A percentile compares a stretch with the other conserved stretches of the same genome.
phyloP scores from a whole-genome alignment of 1,140 invertebrate species.

The Rhopalosiphum padi region DNA sequence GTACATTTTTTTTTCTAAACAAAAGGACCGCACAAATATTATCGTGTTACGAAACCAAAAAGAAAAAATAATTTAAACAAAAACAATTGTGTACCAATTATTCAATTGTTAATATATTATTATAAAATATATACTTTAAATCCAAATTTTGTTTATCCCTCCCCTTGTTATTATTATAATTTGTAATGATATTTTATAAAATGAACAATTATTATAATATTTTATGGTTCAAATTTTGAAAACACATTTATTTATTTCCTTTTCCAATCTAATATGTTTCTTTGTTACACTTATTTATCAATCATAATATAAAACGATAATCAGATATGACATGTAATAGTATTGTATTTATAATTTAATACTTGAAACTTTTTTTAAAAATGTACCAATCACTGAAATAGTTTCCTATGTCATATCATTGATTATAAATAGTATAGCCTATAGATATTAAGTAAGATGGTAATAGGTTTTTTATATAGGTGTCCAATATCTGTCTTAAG shows the following conservation, averaged over 20 bases:
- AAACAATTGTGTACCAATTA: constrained; percentile 28
- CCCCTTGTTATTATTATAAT: constrained; percentile 53
- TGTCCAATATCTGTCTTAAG: no score
- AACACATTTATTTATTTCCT: background rate
- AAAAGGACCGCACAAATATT: constrained; percentile 44
- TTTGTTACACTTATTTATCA: background rate
- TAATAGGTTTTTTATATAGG: background rate
- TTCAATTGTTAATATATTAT: constrained; percentile 37
- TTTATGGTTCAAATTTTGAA: constrained; percentile 50
- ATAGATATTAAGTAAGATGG: background rate
- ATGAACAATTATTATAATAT: constrained; percentile 53
- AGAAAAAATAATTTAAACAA: constrained; percentile 7
- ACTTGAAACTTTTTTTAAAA: background rate
- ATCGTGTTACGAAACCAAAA: constrained; percentile 38
- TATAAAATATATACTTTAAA: constrained; percentile 27
- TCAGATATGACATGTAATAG: background rate
- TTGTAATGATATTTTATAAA: constrained; percentile 56
- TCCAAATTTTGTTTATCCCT: constrained; percentile 50
- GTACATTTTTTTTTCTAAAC: constrained; percentile 24
- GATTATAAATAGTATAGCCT: background rate
- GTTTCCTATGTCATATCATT: background rate
- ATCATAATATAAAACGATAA: background rate
- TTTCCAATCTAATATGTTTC: background rate
- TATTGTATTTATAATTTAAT: background rate
- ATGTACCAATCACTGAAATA: background rate